A percentile compares a stretch with the other conserved stretches of the same genome.
phyloP scores from a whole-genome alignment of 2,888 invertebrate genomes.

The Drosophila colorata region DNA sequence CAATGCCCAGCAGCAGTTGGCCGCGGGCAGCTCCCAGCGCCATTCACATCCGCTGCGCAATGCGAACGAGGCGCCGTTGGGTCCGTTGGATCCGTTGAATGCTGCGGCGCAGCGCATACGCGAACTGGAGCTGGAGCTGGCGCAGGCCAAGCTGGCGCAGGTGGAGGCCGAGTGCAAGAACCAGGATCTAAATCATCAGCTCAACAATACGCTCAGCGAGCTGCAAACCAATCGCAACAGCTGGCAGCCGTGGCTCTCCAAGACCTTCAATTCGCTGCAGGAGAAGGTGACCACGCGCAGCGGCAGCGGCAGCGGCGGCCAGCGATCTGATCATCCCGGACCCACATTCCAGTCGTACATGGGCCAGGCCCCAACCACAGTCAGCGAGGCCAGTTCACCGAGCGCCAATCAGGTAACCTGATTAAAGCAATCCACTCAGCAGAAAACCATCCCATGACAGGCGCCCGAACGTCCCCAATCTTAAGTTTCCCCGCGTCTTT shows the following conservation, averaged over 20 bases:
- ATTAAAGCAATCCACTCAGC: constrained; percentile 9
- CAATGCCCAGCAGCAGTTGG: constrained; percentile 35
- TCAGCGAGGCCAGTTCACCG: constrained; percentile 82
- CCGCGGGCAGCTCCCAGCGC: constrained; percentile 19
- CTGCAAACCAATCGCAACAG: constrained; percentile 86
- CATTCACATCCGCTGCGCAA: constrained; percentile 51
- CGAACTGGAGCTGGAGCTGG: constrained; percentile 97
- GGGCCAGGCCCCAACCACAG: constrained; percentile 69
- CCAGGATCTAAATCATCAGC: constrained; percentile 96
- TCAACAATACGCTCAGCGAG: constrained; percentile 93
- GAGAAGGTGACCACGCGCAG: constrained; percentile 84
- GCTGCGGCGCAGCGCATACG: constrained; percentile 88
- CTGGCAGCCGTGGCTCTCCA: constrained; percentile 98
- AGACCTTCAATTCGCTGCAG: constrained; percentile 89
- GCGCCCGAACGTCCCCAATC: constrained; percentile 29
- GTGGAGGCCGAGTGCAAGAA: constrained; percentile 98
- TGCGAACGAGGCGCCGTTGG: constrained; percentile 77
- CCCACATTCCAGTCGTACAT: constrained; percentile 85
- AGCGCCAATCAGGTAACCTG: constrained; percentile 84
- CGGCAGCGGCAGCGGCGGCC: constrained; percentile 28
- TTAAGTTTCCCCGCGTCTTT: constrained; percentile 20
- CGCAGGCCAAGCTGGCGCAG: constrained; percentile 97
- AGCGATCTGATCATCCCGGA: constrained; percentile 64
- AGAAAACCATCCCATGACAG: constrained; percentile 38
- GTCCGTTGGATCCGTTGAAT: constrained; percentile 84